Conservation (phyloP, 2,888 invertebrate species). For the Hedya salicella region DNA sequence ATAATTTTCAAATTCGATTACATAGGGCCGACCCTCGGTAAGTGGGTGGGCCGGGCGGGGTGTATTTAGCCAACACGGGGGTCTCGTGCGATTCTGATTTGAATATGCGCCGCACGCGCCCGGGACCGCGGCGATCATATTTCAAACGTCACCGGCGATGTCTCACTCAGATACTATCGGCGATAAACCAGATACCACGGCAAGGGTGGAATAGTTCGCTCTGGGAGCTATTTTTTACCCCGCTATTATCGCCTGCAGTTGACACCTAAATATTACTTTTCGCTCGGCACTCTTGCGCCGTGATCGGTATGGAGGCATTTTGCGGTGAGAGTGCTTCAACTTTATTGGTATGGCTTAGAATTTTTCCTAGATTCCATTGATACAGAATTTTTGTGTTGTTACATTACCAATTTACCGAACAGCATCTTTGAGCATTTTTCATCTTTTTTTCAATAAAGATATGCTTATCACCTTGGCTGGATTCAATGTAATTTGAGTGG, state of each 20-base stretch:
- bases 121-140: constrained; percentile 83
- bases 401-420: constrained; percentile 11
- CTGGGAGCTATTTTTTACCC: constrained; percentile 78
- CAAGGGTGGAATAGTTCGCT: constrained; percentile 80
- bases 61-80: constrained; percentile 86
- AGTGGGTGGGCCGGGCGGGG: constrained; percentile 81
- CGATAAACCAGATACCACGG: constrained; percentile 80
- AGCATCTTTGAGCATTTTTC: constrained; percentile 4
- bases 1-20: constrained; percentile 86
- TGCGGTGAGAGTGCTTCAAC: constrained; percentile 72
- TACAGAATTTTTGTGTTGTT: constrained; percentile 18
- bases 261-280: constrained; percentile 84
- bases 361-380: constrained; percentile 54
- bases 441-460: background rate
- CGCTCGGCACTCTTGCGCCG: constrained; percentile 58
- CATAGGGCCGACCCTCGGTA: constrained; percentile 84
- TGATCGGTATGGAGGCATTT: constrained; percentile 67
- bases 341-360: constrained; percentile 69
- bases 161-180: constrained; percentile 85
- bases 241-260: constrained; percentile 83
- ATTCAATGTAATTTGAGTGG: too few species aligned
- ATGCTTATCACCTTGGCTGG: too few species aligned
- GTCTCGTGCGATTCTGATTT: constrained; percentile 82
- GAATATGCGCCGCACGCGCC: constrained; percentile 83
- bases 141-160: constrained; percentile 85